A percentile compares a stretch with the other conserved stretches of the same genome.
phyloP scores from a whole-genome alignment of 2,113 vertebrate species.

The Theristicus caerulescens region DNA sequence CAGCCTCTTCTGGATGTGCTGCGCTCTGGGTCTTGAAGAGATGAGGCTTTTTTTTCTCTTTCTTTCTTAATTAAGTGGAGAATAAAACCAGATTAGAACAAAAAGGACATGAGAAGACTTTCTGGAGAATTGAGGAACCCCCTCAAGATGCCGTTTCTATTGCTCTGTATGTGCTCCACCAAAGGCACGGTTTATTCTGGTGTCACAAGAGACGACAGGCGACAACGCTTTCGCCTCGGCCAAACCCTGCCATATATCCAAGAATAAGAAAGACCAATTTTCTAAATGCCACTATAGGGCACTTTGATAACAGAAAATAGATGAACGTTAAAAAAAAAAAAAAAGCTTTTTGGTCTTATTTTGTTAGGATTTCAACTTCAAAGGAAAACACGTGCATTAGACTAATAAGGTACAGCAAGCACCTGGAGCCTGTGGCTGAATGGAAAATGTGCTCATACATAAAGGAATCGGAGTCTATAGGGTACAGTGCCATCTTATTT shows the following conservation, averaged over 20 bases:
- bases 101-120: background rate
- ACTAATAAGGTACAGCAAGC: background rate
- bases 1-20: background rate
- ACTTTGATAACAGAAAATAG: slow-evolving; percentile 5
- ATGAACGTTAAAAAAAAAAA: background rate
- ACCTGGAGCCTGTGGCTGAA: background rate
- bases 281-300: background rate
- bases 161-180: background rate
- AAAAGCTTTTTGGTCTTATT: background rate
- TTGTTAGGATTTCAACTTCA: background rate
- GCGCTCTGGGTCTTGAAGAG: background rate
- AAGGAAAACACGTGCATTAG: background rate
- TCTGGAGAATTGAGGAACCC: background rate
- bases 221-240: background rate
- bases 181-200: background rate
- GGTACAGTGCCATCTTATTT: background rate
- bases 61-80: background rate
- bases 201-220: background rate
- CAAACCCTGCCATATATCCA: background rate
- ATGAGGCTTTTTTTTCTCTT: background rate
- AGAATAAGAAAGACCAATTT: background rate
- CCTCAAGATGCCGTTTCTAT: background rate
- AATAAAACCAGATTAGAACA: background rate
- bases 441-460: background rate
- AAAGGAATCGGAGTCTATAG: background rate